Conservation (phyloP, 2,888 invertebrate genomes). For the Monochamus alternatus region DNA sequence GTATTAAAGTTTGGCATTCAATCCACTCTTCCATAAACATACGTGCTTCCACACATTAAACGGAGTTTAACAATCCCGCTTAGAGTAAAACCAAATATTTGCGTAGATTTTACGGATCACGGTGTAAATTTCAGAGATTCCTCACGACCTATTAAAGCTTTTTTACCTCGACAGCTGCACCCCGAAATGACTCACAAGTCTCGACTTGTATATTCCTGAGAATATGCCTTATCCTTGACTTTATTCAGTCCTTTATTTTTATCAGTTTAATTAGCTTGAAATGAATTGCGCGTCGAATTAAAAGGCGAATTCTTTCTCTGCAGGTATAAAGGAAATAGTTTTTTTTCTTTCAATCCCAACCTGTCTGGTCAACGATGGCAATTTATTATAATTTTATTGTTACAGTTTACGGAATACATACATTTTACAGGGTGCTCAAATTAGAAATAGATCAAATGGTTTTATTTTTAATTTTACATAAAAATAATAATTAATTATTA, state of each 20-base stretch:
- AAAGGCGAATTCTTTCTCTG: not conserved
- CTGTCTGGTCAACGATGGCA: not conserved
- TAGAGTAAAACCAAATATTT: conserved; percentile 47
- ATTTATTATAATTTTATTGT: not conserved
- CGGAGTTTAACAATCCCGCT: conserved; percentile 30
- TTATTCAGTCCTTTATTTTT: conserved; percentile 34
- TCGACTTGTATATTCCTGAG: conserved; percentile 46
- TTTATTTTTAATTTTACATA: no score
- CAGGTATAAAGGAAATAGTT: conserved; percentile 12
- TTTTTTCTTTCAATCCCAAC: not conserved
- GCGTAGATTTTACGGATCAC: conserved; percentile 46
- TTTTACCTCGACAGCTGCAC: conserved; percentile 50
- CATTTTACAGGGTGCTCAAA: no score
- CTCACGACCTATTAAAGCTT: conserved; percentile 41
- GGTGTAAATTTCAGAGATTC: conserved; percentile 41
- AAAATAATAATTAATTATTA: no score
- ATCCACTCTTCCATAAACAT: conserved; percentile 47
- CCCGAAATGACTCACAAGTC: conserved; percentile 50
- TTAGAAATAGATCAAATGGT: no score
- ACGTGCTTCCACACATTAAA: conserved; percentile 39
- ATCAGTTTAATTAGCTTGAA: conserved; percentile 25
- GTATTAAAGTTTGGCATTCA: conserved; percentile 33
- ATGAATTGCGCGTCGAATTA: conserved; percentile 12
- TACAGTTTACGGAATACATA: not conserved
- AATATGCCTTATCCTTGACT: conserved; percentile 38